These are phyloP conservation scores for Philopedon plagiatum DNA, from an alignment of 2,888 invertebrate genomes.

Conservation along the genomic window DNA sequence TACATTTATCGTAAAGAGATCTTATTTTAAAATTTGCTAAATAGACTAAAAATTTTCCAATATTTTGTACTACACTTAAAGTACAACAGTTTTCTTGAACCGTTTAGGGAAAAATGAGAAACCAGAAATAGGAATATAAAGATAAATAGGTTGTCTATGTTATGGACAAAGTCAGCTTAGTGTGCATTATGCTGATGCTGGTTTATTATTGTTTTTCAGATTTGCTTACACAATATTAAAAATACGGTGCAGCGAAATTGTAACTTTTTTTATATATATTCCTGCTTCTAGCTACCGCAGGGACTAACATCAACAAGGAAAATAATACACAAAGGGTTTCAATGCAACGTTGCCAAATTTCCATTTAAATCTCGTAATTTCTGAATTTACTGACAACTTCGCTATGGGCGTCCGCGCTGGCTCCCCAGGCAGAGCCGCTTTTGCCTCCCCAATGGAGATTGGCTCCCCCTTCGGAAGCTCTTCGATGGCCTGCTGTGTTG, in stretches of 20 bases:
- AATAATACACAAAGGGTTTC: slow-evolving; percentile 8
- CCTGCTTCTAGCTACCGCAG: neutral
- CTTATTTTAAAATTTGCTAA: too few relatives aligned
- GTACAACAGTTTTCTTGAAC: neutral
- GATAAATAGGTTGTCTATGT: neutral
- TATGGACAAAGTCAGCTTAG: too few relatives aligned
- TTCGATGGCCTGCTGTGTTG: slow-evolving; percentile 75
- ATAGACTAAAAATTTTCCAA: too few relatives aligned
- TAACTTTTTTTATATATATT: too few relatives aligned
- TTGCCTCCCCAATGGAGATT: slow-evolving; percentile 78
- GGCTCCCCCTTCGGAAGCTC: slow-evolving; percentile 91
- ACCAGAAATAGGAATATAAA: neutral
- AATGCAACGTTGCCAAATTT: slow-evolving; percentile 23
- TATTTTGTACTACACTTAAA: neutral
- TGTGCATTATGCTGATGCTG: too few relatives aligned
- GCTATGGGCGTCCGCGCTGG: slow-evolving; percentile 83
- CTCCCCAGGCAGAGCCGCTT: slow-evolving; percentile 70
- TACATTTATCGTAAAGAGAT: too few relatives aligned
- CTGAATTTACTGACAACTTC: slow-evolving; percentile 90
- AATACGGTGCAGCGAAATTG: neutral
- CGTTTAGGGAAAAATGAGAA: neutral
- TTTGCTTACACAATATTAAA: too few relatives aligned
- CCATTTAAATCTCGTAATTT: slow-evolving; percentile 90
- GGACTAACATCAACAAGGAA: slow-evolving; percentile 19
- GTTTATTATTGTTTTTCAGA: too few relatives aligned